phyloP scores from a whole-genome alignment of 2,888 invertebrate genomes.

The Diarsia brunnea region DNA sequence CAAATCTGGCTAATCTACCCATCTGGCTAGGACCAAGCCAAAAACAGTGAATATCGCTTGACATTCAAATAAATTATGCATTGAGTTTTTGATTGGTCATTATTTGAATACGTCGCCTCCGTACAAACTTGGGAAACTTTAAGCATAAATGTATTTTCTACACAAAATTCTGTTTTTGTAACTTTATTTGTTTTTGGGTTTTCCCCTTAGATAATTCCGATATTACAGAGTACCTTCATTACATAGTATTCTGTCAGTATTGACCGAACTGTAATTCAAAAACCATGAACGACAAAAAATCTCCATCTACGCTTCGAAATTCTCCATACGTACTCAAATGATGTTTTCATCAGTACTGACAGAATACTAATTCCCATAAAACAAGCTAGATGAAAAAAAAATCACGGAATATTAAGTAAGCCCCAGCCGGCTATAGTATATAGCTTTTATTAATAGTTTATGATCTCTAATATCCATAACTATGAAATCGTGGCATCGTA shows the following conservation, averaged over 20 bases:
- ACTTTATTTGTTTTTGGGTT: not conserved
- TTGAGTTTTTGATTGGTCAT: not conserved
- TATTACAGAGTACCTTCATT: not conserved
- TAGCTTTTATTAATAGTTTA: slow-evolving; percentile 53
- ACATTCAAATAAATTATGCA: not conserved
- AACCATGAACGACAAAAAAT: too few species aligned
- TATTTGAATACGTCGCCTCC: not conserved
- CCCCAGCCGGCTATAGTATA: slow-evolving; percentile 16
- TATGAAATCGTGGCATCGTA: slow-evolving; percentile 31
- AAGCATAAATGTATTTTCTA: not conserved
- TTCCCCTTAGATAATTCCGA: not conserved
- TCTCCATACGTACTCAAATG: not conserved
- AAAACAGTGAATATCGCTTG: not conserved
- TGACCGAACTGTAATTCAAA: not conserved
- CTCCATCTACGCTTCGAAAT: not conserved
- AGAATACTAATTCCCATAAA: not conserved
- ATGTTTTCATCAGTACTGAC: too few species aligned
- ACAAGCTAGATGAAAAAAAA: not conserved
- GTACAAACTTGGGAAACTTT: not conserved
- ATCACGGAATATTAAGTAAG: slow-evolving; percentile 7
- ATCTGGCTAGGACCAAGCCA: not conserved
- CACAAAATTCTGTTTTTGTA: not conserved
- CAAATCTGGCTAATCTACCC: not conserved
- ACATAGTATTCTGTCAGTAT: not conserved
- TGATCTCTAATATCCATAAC: slow-evolving; percentile 54